Base-by-base conservation (phyloP, 2,888 invertebrate genomes). In the Patella pellucida region DNA sequence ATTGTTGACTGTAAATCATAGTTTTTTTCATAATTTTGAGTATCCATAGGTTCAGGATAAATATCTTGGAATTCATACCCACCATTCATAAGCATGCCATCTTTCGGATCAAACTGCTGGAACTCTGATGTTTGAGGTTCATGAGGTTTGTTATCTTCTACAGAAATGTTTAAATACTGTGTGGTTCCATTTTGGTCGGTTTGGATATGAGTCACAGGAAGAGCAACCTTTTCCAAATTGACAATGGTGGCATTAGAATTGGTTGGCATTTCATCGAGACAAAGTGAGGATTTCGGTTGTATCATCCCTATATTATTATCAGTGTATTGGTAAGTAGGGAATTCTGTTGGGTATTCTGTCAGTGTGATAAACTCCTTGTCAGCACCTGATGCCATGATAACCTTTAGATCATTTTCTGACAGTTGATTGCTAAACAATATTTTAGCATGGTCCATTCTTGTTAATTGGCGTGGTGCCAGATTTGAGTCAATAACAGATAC, bases 401-500 rank as follows among this genome's bases (percentile, higher is more conserved):
- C 62, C 23, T 62, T 62, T 3, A 62, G 62, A 23, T 62, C 62
- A 62, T 62, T 62, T 62, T 62, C 62, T 62, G 62, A 62, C 62
- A 62, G 23, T 23, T 62, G 62, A 23, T 62, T 62, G 62, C 62
- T 62, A 62, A 62, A 62, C 62, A 62, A 14, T 62, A 62, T 62
- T 23, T 62, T 62, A 23, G 62, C 19, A 15, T 62, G 62, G 23
- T 62, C 62, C 19, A 62, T 23, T 62, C 62, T 62, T 14, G 19
- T 23, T 23, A 62, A 23, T 62, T 23, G 19, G 19, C 23, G 62
- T 7, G 62, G 11, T 15, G 62, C 23, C 11, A 23, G 11, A 62
- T 62, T 62, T 23, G 23, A 23, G 14, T 62, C 62, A 3, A 62
- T 19, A 7, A 62, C 62, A 3, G 62, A 23, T 23, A 62, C 62